These are phyloP conservation scores for Brachyistius frenatus DNA, from an alignment of 2,113 vertebrate genomes.

Conservation along the genomic window DNA sequence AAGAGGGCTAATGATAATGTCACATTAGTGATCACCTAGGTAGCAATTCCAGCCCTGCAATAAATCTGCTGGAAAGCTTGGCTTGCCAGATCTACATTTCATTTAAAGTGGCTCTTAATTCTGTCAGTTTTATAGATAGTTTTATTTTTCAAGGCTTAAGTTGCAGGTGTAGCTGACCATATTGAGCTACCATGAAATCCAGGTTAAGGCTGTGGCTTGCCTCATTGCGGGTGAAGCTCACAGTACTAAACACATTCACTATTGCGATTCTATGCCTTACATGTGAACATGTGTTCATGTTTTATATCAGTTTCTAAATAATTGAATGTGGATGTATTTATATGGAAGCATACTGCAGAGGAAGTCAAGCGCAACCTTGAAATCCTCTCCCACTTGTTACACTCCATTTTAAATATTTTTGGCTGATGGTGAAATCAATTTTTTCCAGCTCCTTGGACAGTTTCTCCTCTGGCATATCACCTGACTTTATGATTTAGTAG, in stretches of 20 bases:
- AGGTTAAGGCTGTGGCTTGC: slow-evolving; percentile 19
- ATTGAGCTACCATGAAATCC: slow-evolving; percentile 60
- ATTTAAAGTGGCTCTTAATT: slow-evolving; percentile 59
- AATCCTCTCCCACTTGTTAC: slow-evolving; percentile 3
- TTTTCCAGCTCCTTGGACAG: not conserved
- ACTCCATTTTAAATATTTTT: slow-evolving; percentile 24
- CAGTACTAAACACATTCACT: not conserved
- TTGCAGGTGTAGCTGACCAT: slow-evolving; percentile 49
- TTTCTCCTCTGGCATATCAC: slow-evolving; percentile 32
- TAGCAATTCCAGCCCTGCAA: slow-evolving; percentile 31
- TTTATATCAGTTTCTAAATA: not conserved
- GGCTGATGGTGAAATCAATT: slow-evolving; percentile 22
- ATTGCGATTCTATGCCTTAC: not conserved
- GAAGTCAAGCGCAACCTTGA: slow-evolving; percentile 15
- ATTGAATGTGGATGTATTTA: not conserved
- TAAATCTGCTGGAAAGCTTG: slow-evolving; percentile 57
- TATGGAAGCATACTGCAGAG: not conserved
- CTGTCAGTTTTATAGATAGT: slow-evolving; percentile 61
- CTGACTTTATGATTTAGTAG: slow-evolving; percentile 26
- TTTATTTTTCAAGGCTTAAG: slow-evolving; percentile 52
- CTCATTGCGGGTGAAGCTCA: slow-evolving; percentile 37
- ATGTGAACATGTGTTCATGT: not conserved
- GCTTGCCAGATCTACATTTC: slow-evolving; percentile 48
- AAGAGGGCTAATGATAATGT: slow-evolving; percentile 38
- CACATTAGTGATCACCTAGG: slow-evolving; percentile 48